phyloP scores from a whole-genome alignment of 2,113 vertebrate genomes.

The Glaucomys volans region DNA sequence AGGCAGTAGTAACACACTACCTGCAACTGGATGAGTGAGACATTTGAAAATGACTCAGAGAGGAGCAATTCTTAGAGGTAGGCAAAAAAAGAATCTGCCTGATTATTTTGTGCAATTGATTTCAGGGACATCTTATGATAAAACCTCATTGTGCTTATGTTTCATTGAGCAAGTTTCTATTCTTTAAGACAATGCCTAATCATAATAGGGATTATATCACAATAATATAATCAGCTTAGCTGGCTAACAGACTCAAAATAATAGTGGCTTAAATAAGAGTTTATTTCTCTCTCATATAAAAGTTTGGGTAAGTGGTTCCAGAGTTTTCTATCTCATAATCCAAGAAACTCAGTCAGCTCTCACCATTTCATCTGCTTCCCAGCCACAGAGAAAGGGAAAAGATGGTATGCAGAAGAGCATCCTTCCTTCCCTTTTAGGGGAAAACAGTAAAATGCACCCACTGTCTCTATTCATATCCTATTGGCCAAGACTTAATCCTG shows the following conservation, averaged over 20 bases:
- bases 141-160: neutral
- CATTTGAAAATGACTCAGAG: slow-evolving; percentile 22
- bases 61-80: slow-evolving; percentile 2
- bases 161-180: slow-evolving; percentile 31
- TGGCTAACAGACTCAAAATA: slow-evolving; percentile 21
- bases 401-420: neutral
- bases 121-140: slow-evolving; percentile 18
- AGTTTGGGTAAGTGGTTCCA: neutral
- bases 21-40: slow-evolving; percentile 2
- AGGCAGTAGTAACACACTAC: neutral
- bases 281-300: slow-evolving; percentile 50
- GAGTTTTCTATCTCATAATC: neutral
- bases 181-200: slow-evolving; percentile 33
- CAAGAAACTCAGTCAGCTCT: neutral
- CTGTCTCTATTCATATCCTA: neutral
- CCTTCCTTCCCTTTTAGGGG: slow-evolving; percentile 19
- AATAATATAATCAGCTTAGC: neutral
- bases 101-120: neutral
- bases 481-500: neutral
- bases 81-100: neutral
- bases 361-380: neutral
- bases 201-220: neutral
- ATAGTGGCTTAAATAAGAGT: neutral
- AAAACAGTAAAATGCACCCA: neutral
- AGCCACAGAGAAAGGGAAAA: neutral